Evolutionary conservation across 1,140 invertebrate species (phyloP), one percentile per base, ranked within the genome.

Genomic region (Gonatopus flavifemur): DNA sequence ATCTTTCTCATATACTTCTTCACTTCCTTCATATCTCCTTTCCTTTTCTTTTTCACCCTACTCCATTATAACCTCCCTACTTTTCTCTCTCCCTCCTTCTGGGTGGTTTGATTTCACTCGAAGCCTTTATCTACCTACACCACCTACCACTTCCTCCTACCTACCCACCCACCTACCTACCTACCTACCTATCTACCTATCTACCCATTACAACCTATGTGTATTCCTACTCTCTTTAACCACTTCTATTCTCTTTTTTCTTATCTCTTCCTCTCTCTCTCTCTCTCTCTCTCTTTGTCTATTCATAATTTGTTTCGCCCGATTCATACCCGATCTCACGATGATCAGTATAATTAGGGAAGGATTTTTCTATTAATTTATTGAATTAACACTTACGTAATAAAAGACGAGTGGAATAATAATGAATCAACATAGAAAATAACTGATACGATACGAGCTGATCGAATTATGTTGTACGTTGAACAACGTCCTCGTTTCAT

Each of bases 111-210:
- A n/a, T n/a, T n/a, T n/a, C 47, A 32, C 59, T 49, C 57, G 58
- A 8, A 28, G 42, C 32, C 30, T 45, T 61, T 39, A 49, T 48
- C 54, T 61, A 62, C 50, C 50, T 62, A 62, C 59, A 61, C 59
- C 31, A 51, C 52, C 39, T 43, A 20, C 49, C 39, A 28, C 47
- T 53, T 37, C 45, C 28, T n/a, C n/a, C 28, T 8, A n/a, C 28
- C 28, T 2, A 30, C 6, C 2, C n/a, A 30, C 28, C n/a, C n/a
- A n/a, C n/a, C n/a, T 36, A 36, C 35, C 15, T 15, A 12, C 8
- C 9, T 60, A 50, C 36, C 49, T 40, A 31, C 28, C 32, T 20
- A 16, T 31, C 13, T 42, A 28, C 18, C 20, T 18, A 37, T 22
- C 44, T 38, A 45, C 32, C 15, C 10, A 24, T 16, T 18, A n/a